A percentile compares a stretch with the other conserved stretches of the same genome.
phyloP scores from a whole-genome alignment of 2,797 vertebrate genomes.

The Pogonophryne albipinna region DNA sequence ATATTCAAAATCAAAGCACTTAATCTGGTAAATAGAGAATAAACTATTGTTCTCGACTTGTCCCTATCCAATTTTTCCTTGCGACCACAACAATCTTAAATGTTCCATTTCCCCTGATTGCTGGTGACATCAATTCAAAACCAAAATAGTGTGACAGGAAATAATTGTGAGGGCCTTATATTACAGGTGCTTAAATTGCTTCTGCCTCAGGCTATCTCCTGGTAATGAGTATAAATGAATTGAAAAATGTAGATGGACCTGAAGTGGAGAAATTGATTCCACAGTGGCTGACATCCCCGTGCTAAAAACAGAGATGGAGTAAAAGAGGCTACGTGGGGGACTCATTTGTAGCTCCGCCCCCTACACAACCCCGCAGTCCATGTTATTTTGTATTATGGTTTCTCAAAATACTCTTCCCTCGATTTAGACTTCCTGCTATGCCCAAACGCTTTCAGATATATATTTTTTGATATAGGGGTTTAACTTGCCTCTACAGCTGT shows the following conservation, averaged over 20 bases:
- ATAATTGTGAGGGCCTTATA: constrained; percentile 68
- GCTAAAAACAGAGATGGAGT: constrained; percentile 59
- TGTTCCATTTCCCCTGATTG: constrained; percentile 52
- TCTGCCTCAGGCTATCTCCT: constrained; percentile 71
- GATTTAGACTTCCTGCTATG: constrained; percentile 30
- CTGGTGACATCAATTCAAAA: constrained; percentile 69
- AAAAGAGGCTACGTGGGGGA: constrained; percentile 31
- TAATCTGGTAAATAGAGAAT: constrained; percentile 10
- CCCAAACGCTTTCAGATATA: constrained; percentile 16
- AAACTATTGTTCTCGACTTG: constrained; percentile 24
- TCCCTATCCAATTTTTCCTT: constrained; percentile 32
- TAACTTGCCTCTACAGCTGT: neutral
- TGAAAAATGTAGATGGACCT: constrained; percentile 78
- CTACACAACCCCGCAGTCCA: constrained; percentile 30
- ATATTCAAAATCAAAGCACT: neutral
- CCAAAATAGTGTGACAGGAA: constrained; percentile 70
- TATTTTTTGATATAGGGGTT: constrained; percentile 19
- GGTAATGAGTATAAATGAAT: constrained; percentile 80
- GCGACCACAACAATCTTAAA: constrained; percentile 42
- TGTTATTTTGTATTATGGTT: constrained; percentile 41
- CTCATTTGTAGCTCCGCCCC: constrained; percentile 8
- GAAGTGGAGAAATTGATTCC: constrained; percentile 77
- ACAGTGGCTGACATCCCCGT: constrained; percentile 58
- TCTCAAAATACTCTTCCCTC: constrained; percentile 29
- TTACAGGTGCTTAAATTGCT: constrained; percentile 74